A percentile compares a stretch with the other conserved stretches of the same genome.
phyloP scores from a whole-genome alignment of 2,888 invertebrate genomes.

The Acleris literana region DNA sequence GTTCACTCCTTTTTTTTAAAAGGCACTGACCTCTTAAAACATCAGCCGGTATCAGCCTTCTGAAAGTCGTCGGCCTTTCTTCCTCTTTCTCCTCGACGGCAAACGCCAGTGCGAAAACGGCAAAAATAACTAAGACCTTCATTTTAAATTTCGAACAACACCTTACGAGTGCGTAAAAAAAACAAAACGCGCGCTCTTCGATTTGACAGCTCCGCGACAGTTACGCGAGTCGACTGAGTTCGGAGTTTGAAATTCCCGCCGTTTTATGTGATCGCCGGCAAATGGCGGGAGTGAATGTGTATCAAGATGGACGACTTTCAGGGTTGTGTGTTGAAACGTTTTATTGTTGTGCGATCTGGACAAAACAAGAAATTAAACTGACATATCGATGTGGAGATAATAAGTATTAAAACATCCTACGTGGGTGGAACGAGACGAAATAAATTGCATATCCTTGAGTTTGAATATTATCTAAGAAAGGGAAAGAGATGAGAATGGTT shows the following conservation, averaged over 20 bases:
- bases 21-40: slow-evolving; percentile 91
- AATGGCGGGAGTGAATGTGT: slow-evolving; percentile 65
- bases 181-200: slow-evolving; percentile 57
- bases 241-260: slow-evolving; percentile 57
- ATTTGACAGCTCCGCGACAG: slow-evolving; percentile 57
- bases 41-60: slow-evolving; percentile 93
- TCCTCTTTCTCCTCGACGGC: slow-evolving; percentile 82
- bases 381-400: neutral
- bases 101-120: slow-evolving; percentile 80
- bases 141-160: slow-evolving; percentile 65
- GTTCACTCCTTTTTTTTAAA: slow-evolving; percentile 14
- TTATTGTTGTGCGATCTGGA: slow-evolving; percentile 13
- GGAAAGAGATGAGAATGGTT: too few species aligned
- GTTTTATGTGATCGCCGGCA: slow-evolving; percentile 62
- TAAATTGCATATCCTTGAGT: too few species aligned
- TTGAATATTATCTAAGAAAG: too few species aligned
- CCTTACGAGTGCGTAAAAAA: slow-evolving; percentile 56
- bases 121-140: slow-evolving; percentile 81
- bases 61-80: slow-evolving; percentile 88
- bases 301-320: slow-evolving; percentile 45
- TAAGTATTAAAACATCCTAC: too few species aligned
- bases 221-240: slow-evolving; percentile 73
- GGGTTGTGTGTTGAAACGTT: slow-evolving; percentile 30
- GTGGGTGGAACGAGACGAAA: too few species aligned
- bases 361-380: slow-evolving; percentile 1